Evolutionary conservation across 1,140 invertebrate species (phyloP).

Genomic region (Heliconius congener): DNA sequence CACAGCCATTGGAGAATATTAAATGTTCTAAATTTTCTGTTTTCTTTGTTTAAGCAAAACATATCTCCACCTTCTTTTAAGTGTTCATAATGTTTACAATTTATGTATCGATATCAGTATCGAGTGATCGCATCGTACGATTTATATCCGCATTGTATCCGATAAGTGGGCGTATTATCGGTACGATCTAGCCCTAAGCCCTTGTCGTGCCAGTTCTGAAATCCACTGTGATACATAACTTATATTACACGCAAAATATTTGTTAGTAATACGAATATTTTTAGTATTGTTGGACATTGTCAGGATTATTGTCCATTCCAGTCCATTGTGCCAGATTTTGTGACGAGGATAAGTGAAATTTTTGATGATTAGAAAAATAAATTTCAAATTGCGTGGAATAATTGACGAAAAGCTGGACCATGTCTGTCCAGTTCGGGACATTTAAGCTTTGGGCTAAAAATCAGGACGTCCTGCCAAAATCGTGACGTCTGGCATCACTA

Average conservation of each 20-base stretch:
- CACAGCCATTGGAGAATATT: constrained; percentile 27
- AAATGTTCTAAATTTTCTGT: constrained; percentile 15
- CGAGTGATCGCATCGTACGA: constrained; percentile 45
- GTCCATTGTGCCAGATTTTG: too few species aligned
- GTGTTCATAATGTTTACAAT: constrained; percentile 34
- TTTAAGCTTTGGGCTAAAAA: too few species aligned
- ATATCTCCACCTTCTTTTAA: constrained; percentile 29
- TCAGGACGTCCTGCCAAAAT: too few species aligned
- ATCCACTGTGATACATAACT: constrained; percentile 24
- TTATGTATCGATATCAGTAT: constrained; percentile 34
- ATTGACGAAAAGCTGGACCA: too few species aligned
- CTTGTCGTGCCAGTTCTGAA: constrained; percentile 40
- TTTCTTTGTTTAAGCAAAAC: constrained; percentile 20
- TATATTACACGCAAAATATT: constrained; percentile 30
- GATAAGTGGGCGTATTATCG: constrained; percentile 53
- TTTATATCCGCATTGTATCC: constrained; percentile 57
- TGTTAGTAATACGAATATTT: not conserved
- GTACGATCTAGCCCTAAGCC: constrained; percentile 44
- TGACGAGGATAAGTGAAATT: too few species aligned
- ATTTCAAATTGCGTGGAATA: too few species aligned
- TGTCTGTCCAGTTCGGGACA: too few species aligned
- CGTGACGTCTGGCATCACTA: too few species aligned
- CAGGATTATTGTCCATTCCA: too few species aligned
- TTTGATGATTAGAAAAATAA: too few species aligned
- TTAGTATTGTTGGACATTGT: not conserved